Percentiles rank a stretch among this genome's conserved stretches.
Conservation (phyloP, 2,888 invertebrate genomes). For the Perithous albicinctus region DNA sequence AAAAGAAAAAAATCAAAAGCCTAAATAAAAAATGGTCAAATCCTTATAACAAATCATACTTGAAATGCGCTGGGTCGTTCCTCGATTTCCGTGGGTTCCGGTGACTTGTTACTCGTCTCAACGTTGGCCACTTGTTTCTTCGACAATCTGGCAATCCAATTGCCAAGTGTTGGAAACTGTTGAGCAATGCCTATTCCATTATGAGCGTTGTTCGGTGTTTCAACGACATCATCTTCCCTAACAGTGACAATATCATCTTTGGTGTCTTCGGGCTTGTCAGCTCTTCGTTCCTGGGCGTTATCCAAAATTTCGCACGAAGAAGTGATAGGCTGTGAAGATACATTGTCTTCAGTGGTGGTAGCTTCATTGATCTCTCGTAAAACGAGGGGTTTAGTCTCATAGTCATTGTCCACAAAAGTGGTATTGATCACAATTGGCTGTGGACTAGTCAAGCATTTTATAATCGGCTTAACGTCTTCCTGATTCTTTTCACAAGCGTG, state of each 20-base stretch:
- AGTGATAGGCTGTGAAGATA: conserved; percentile 8
- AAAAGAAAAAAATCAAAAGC: no score
- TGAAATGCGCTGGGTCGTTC: conserved; percentile 47
- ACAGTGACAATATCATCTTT: conserved; percentile 35
- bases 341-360: background rate
- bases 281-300: background rate
- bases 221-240: conserved; percentile 29
- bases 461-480: conserved; percentile 23
- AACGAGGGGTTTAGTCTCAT: conserved; percentile 30
- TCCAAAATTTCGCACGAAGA: conserved; percentile 31
- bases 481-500: conserved; percentile 9
- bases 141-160: conserved; percentile 77
- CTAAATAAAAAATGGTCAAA: background rate
- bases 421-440: conserved; percentile 42
- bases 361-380: background rate
- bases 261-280: conserved; percentile 9
- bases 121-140: conserved; percentile 50
- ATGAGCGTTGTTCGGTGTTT: background rate
- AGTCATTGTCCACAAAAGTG: conserved; percentile 11
- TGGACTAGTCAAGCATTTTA: conserved; percentile 51
- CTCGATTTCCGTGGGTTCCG: conserved; percentile 21
- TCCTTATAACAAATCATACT: conserved; percentile 27
- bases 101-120: conserved; percentile 21
- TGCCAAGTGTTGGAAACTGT: conserved; percentile 80
- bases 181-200: conserved; percentile 70